Percentiles rank a stretch among this genome's conserved stretches.
phyloP scores from a whole-genome alignment of 2,888 invertebrate genomes.

The Dynastes maya region DNA sequence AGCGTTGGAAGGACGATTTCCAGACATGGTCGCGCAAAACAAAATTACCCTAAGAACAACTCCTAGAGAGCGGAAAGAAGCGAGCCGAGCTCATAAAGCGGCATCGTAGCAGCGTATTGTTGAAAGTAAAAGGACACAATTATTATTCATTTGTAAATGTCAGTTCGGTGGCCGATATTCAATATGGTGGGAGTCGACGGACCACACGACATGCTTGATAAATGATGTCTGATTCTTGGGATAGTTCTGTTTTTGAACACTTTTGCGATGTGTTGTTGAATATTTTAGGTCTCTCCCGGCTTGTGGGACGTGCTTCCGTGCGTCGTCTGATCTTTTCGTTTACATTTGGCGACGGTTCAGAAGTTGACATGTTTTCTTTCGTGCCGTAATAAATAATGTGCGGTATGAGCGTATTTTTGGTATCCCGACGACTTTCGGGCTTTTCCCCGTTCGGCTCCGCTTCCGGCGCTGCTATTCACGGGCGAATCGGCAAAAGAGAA shows the following conservation, averaged over 20 bases:
- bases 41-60: conserved; percentile 16
- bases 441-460: conserved; percentile 13
- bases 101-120: conserved; percentile 64
- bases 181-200: conserved; percentile 71
- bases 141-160: conserved; percentile 72
- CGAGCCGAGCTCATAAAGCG: conserved; percentile 63
- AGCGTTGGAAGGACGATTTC: background rate
- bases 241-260: conserved; percentile 66
- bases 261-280: conserved; percentile 68
- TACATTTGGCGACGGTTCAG: conserved; percentile 60
- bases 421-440: conserved; percentile 37
- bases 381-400: conserved; percentile 61
- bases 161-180: conserved; percentile 70
- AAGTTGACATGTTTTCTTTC: conserved; percentile 60
- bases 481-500: conserved; percentile 18
- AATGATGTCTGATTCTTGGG: conserved; percentile 70
- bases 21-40: conserved; percentile 1
- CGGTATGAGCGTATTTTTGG: conserved; percentile 46
- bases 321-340: conserved; percentile 62
- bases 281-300: conserved; percentile 64
- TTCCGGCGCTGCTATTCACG: conserved; percentile 37
- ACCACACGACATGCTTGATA: conserved; percentile 70
- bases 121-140: conserved; percentile 71
- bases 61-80: conserved; percentile 48
- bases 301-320: conserved; percentile 64